Evolutionary conservation across 2,888 invertebrate genomes (phyloP).

Genomic region (Vesta saturnalis): DNA sequence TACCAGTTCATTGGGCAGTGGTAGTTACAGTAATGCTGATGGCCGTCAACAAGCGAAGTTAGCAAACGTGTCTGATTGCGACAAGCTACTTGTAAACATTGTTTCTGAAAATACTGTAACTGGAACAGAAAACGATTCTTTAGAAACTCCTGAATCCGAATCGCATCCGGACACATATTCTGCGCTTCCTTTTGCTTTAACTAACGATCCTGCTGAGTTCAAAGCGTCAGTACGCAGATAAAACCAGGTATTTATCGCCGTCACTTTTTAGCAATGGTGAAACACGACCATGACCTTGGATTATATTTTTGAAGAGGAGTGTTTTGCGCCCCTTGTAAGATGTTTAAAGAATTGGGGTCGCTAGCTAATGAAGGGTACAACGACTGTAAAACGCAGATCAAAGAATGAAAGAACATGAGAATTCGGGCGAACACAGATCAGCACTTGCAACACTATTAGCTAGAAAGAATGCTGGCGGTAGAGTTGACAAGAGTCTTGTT

Average conservation of each 20-base stretch:
- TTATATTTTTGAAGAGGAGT: not conserved
- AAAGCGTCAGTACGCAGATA: not conserved
- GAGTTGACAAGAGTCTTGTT: conserved; percentile 27
- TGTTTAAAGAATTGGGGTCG: not conserved
- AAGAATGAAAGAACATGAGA: not conserved
- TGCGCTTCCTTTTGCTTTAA: no score
- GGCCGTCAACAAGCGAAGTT: not conserved
- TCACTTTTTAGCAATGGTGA: not conserved
- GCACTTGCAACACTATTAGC: conserved; percentile 11
- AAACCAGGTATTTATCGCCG: not conserved
- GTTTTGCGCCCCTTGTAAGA: not conserved
- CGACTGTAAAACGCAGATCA: not conserved
- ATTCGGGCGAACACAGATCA: not conserved
- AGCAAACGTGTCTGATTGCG: not conserved
- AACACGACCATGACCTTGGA: not conserved
- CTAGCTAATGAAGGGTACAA: not conserved
- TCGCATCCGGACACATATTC: no score
- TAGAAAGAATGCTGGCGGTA: conserved; percentile 8
- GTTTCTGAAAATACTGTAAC: not conserved
- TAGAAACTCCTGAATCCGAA: not conserved
- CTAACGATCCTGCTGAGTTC: not conserved
- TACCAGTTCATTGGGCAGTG: not conserved
- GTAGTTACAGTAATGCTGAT: not conserved
- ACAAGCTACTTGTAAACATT: not conserved
- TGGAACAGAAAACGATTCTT: not conserved